phyloP scores from a whole-genome alignment of 2,797 vertebrate genomes.

The Clarias pachynema region DNA sequence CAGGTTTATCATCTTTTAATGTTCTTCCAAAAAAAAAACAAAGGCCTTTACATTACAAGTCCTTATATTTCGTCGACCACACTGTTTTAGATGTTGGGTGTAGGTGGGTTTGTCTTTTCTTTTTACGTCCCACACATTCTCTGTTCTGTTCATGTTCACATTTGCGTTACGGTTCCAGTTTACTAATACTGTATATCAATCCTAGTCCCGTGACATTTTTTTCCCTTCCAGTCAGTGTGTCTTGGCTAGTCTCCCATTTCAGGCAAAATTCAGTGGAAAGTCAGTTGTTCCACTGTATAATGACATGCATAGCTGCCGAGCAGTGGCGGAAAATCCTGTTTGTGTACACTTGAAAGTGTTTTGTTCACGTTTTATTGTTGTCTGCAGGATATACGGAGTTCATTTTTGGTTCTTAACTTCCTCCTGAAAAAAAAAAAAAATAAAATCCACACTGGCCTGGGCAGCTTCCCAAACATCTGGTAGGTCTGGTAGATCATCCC shows the following conservation, averaged over 20 bases:
- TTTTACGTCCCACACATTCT: not conserved
- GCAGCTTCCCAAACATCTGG: not conserved
- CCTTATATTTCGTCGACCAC: not conserved
- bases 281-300: conserved; percentile 16
- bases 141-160: not conserved
- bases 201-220: not conserved
- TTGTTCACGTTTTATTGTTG: not conserved
- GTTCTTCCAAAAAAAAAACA: not conserved
- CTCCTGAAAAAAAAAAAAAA: not conserved
- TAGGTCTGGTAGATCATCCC: not conserved
- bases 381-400: not conserved
- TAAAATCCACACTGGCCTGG: not conserved
- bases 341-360: not conserved
- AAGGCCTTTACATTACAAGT: not conserved
- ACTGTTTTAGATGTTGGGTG: not conserved
- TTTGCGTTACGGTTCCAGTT: not conserved
- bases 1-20: not conserved
- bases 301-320: not conserved
- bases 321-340: not conserved
- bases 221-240: conserved; percentile 10
- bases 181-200: not conserved
- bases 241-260: conserved; percentile 39
- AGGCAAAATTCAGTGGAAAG: conserved; percentile 31
- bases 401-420: not conserved
- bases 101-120: not conserved